Evolutionary conservation across 2,888 invertebrate species (phyloP), one percentile per base, ranked within the genome.

Genomic region (Calephelis perditalis): DNA sequence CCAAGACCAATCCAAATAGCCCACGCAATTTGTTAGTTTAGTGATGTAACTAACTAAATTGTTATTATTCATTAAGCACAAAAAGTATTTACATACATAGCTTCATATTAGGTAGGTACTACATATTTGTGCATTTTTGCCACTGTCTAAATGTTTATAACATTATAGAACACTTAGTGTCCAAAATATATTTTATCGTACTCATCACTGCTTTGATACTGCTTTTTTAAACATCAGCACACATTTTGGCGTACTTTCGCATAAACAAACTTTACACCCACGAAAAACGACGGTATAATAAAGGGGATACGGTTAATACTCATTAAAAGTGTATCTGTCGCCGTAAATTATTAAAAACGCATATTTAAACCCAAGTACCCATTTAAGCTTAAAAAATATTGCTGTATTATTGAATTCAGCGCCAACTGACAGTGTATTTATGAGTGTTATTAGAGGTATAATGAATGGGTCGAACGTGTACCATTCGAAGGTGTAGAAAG

Each of bases 401-500:
- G 49, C 49, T 49, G 49, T 49, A 49, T 60, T 60, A 58, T 60
- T 63, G 57, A 55, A 55, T 45, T 58, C 45, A 12, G 56, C 52
- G 46, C 37, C n/a, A 43, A 15, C 43, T 12, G 55, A 59, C 59
- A 59, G 61, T 61, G 62, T 63, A 64, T 66, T 58, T 59, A 63
- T 58, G 55, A 62, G 60, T 62, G 47, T 60, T 61, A 62, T 64
- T 45, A 60, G 75, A 77, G 77, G 74, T 78, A 76, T 74, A 78
- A 76, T 76, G 72, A 81, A 78, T 84, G 80, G 81, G 79, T 80
- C 78, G 72, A 79, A 76, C 79, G 73, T 72, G 73, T 73, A 76
- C 70, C 77, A 79, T 78, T 82, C 75, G 68, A 74, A 85, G 81
- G 82, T 85, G 84, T 87, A 87, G 89, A 89, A 89, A 89, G 88